Percentiles rank a stretch among this genome's conserved stretches.
These are phyloP conservation scores for Lucifuga dentata DNA, from an alignment of 2,113 vertebrate genomes.

Conservation along the genomic window DNA sequence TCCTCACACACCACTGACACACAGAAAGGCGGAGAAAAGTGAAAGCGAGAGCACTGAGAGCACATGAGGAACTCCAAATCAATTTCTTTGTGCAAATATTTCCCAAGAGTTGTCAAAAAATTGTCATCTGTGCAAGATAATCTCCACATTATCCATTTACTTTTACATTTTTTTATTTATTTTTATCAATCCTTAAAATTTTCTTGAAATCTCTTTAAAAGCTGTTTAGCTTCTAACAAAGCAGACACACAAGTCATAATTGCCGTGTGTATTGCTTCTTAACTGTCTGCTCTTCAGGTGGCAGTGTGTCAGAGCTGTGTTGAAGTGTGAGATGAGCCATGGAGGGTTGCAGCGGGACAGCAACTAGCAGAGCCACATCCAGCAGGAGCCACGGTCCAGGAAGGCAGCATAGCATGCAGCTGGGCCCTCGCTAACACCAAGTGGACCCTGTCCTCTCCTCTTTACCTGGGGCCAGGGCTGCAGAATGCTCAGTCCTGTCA, in stretches of 20 bases:
- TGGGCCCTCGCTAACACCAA: slow-evolving; percentile 63
- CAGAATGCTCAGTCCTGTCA: slow-evolving; percentile 83
- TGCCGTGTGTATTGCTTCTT: slow-evolving; percentile 1
- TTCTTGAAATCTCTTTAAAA: neutral
- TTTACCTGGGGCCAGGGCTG: slow-evolving; percentile 70
- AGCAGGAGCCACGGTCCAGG: slow-evolving; percentile 49
- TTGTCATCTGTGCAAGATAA: neutral
- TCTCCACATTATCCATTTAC: neutral
- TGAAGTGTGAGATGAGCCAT: slow-evolving; percentile 73
- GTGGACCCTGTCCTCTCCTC: slow-evolving; percentile 71
- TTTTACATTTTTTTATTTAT: neutral
- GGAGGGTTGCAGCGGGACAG: slow-evolving; percentile 53
- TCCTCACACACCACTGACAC: neutral
- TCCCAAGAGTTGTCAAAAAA: neutral
- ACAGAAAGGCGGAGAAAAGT: slow-evolving; percentile 1
- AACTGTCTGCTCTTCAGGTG: slow-evolving; percentile 61
- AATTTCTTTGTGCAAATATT: neutral
- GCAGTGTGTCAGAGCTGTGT: slow-evolving; percentile 39
- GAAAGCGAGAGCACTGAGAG: neutral
- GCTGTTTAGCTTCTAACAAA: neutral
- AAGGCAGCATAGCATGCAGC: slow-evolving; percentile 63
- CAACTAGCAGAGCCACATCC: slow-evolving; percentile 54
- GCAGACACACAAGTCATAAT: neutral
- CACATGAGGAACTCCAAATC: slow-evolving; percentile 2
- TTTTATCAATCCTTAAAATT: neutral